Percentiles rank a stretch among this genome's conserved stretches.
Evolutionary conservation across 1,140 invertebrate species (phyloP).

Genomic region (Drosophila nannoptera): DNA sequence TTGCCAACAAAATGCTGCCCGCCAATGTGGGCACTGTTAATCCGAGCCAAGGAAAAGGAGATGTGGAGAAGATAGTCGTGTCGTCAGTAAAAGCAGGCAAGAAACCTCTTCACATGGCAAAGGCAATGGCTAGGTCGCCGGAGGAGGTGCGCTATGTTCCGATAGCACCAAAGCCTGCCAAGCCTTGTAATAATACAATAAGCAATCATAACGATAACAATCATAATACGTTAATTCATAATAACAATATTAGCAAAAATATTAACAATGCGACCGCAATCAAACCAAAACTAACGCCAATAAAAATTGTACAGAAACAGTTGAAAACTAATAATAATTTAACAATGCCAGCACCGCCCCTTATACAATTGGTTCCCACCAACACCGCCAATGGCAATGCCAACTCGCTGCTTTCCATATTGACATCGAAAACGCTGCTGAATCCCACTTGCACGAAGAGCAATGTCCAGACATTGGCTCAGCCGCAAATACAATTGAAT

Average conservation of each 20-base stretch:
- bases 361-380: conserved; percentile 48
- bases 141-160: conserved; percentile 59
- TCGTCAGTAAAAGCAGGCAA: conserved; percentile 23
- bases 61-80: conserved; percentile 22
- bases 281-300: conserved; percentile 49
- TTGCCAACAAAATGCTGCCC: conserved; percentile 40
- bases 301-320: conserved; percentile 35
- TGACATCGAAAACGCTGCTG: conserved; percentile 32
- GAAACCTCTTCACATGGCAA: conserved; percentile 1
- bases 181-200: conserved; percentile 55
- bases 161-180: conserved; percentile 49
- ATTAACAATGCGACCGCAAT: conserved; percentile 28
- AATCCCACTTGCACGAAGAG: conserved; percentile 29
- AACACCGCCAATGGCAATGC: conserved; percentile 21
- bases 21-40: conserved; percentile 40
- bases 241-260: conserved; percentile 19
- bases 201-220: conserved; percentile 31
- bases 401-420: conserved; percentile 44
- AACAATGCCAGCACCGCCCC: conserved; percentile 14
- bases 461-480: conserved; percentile 5
- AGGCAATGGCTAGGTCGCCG: conserved; percentile 10
- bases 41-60: conserved; percentile 28
- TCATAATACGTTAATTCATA: conserved; percentile 2
- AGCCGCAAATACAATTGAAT: background rate
- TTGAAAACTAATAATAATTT: conserved; percentile 16